Base-by-base conservation (phyloP, 2,113 vertebrate genomes). In the Chunga burmeisteri region DNA sequence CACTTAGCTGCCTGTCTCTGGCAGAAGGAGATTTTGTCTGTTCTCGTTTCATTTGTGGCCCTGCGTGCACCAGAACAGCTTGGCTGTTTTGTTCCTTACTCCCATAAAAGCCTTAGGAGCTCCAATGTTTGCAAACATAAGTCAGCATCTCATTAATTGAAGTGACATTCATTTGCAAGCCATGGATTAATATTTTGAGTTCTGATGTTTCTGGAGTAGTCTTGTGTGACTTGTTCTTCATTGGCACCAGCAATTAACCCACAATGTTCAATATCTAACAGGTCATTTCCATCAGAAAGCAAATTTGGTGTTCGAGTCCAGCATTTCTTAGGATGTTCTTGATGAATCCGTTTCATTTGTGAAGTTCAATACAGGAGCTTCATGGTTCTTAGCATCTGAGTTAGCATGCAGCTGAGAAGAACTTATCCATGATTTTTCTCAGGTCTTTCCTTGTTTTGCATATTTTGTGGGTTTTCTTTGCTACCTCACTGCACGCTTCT, bases 251-350 rank as follows among this genome's bases (percentile, higher is more conserved):
- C 71, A 77, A 49, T 80, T 94, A 88, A 91, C 52, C 61, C 71
- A 63, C 53, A 50, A 16, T 30, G 11, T 79, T 75, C 86, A 88
- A 61, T 79, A 81, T 61, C 47, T 61, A 68, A 78, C 26, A 75
- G 70, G 62, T 80, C 13, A 87, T 91, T 93, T 95, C 61, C 80
- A 81, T 72, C 53, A 91, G 66, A 89, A 95, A 92, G 80, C 22
- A 74, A 74, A 91, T n/a, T 21, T 68, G 16, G 32, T 82, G 36
- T 93, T 50, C 77, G 70, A 94, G 71, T 16, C 68, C 44, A 52
- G 56, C 15, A 23, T 75, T 96, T 89, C 38, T 91, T 40, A 72
- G 40, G n/a, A 46, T 42, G 16, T 27, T 52, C 56, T 81, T 78
- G 46, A 77, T 70, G 30, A 94, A 81, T 62, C 38, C 34, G 66